A percentile compares a stretch with the other conserved stretches of the same genome.
These are phyloP conservation scores for Euschistus heros DNA, from an alignment of 1,140 invertebrate genomes.

Conservation along the genomic window DNA sequence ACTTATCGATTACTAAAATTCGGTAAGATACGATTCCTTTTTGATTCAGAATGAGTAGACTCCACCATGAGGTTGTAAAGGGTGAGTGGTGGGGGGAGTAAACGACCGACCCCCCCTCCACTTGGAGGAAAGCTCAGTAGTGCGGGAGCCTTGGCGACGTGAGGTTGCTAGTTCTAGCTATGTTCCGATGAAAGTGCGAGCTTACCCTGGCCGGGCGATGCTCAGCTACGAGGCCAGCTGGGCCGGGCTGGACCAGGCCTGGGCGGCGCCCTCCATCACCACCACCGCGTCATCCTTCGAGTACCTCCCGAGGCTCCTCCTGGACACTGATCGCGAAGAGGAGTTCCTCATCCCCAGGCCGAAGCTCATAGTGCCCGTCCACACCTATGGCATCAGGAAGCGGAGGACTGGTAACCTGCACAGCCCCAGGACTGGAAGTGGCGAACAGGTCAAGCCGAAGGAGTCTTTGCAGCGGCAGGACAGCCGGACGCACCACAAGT, in stretches of 20 bases:
- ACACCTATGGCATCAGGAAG: constrained; percentile 67
- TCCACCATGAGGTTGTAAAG: too few species aligned
- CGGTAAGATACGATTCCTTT: too few species aligned
- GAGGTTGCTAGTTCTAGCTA: constrained; percentile 1
- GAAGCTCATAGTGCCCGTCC: constrained; percentile 72
- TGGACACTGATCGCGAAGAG: constrained; percentile 34
- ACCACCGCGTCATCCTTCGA: constrained; percentile 28
- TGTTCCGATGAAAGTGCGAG: constrained; percentile 47
- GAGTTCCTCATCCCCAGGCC: constrained; percentile 72
- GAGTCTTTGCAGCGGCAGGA: constrained; percentile 33
- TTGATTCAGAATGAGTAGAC: too few species aligned
- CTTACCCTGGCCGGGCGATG: constrained; percentile 67
- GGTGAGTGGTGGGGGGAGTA: too few species aligned
- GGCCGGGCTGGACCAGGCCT: constrained; percentile 46
- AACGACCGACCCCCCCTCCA: too few species aligned
- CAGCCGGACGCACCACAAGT: constrained; percentile 30
- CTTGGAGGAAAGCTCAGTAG: too few species aligned
- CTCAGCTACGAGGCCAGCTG: constrained; percentile 73
- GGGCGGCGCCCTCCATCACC: constrained; percentile 30
- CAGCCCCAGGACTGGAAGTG: constrained; percentile 38
- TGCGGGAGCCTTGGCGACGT: background rate
- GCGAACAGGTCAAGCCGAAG: constrained; percentile 33
- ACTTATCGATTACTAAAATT: too few species aligned
- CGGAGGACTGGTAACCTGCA: constrained; percentile 58
- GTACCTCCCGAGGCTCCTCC: constrained; percentile 8